phyloP scores from a whole-genome alignment of 2,888 invertebrate species.

The Aspidiotus rigidus region DNA sequence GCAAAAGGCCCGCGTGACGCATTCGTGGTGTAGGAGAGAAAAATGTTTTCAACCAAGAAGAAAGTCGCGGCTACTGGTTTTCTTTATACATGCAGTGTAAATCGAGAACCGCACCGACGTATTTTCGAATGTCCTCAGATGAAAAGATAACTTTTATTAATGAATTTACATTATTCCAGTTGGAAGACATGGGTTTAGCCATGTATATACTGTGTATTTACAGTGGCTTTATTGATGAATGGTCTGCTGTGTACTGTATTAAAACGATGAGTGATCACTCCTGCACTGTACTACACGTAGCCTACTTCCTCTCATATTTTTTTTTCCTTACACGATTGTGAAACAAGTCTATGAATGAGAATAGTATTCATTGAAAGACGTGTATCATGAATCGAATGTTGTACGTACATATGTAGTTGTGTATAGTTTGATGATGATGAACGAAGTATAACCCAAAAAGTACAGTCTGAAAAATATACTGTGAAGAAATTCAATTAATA shows the following conservation, averaged over 20 bases:
- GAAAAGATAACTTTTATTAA: conserved; percentile 34
- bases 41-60: conserved; percentile 32
- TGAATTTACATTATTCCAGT: conserved; percentile 34
- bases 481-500: no score
- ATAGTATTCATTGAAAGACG: no score
- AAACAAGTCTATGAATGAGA: no score
- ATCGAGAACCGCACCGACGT: conserved; percentile 7
- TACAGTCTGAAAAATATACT: no score
- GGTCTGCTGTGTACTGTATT: not conserved
- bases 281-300: not conserved
- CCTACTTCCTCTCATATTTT: not conserved
- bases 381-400: no score
- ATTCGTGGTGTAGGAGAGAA: conserved; percentile 18
- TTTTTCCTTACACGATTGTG: not conserved
- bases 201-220: not conserved
- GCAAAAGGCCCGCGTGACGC: conserved; percentile 8
- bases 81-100: conserved; percentile 9
- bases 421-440: no score
- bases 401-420: no score
- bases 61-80: conserved; percentile 33
- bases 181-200: conserved; percentile 30
- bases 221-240: not conserved
- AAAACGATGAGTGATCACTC: not conserved
- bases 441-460: no score
- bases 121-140: conserved; percentile 32